These are phyloP conservation scores for Prietella phreatophila DNA, from an alignment of 2,113 vertebrate genomes.

Conservation along the genomic window DNA sequence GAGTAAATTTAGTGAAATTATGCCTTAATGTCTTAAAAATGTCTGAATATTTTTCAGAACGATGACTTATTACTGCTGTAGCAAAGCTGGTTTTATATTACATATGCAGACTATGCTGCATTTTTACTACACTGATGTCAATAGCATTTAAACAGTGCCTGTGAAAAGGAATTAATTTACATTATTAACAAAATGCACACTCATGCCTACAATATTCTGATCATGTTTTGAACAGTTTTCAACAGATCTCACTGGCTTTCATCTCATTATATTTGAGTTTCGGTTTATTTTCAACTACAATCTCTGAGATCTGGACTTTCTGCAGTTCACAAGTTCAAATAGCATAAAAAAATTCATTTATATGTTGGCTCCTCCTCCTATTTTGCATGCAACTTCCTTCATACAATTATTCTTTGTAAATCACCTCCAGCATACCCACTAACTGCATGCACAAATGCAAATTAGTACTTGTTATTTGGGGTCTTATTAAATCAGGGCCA, in stretches of 20 bases:
- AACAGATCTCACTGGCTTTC: background rate
- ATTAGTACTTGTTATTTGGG: background rate
- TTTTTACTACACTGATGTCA: background rate
- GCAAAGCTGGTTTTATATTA: background rate
- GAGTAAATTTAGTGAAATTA: background rate
- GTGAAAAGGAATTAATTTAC: background rate
- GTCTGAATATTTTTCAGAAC: background rate
- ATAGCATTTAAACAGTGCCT: background rate
- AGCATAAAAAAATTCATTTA: background rate
- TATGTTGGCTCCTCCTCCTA: background rate
- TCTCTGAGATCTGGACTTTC: background rate
- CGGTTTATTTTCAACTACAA: background rate
- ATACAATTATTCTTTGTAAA: background rate
- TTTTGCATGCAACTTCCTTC: background rate
- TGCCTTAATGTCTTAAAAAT: background rate
- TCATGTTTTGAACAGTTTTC: background rate
- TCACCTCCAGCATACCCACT: background rate
- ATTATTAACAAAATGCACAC: background rate
- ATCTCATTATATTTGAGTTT: background rate
- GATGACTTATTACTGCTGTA: background rate
- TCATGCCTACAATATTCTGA: background rate
- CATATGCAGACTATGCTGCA: background rate
- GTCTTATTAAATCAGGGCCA: background rate
- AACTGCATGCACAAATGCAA: background rate
- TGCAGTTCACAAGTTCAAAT: background rate